Percentiles rank a stretch among this genome's conserved stretches.
phyloP scores from a whole-genome alignment of 2,888 invertebrate species.

The Zonitis immaculata region DNA sequence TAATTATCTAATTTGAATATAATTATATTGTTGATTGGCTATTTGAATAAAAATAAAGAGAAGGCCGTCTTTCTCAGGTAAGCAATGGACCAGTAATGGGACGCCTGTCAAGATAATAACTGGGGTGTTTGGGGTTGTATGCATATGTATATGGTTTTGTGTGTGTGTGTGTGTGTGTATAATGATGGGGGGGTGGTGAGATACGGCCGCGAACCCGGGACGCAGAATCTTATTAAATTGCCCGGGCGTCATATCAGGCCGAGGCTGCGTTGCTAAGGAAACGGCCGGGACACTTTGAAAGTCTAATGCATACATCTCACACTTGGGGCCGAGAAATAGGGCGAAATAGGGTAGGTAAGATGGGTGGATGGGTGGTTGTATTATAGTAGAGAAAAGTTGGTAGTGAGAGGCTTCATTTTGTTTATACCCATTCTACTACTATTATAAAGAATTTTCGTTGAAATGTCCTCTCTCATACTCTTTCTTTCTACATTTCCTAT shows the following conservation, averaged over 20 bases:
- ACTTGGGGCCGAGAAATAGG: slow-evolving; percentile 42
- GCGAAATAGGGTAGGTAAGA: no score
- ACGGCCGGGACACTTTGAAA: slow-evolving; percentile 59
- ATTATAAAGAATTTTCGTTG: slow-evolving; percentile 36
- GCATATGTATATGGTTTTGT: no score
- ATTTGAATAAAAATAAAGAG: no score
- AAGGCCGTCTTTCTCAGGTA: slow-evolving; percentile 23
- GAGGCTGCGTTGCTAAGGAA: slow-evolving; percentile 64
- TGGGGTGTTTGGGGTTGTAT: no score
- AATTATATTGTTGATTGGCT: no score
- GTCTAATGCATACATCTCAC: slow-evolving; percentile 52
- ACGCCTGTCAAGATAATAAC: slow-evolving; percentile 39
- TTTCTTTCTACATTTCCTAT: slow-evolving; percentile 3
- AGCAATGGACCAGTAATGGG: slow-evolving; percentile 31
- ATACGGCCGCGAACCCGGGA: slow-evolving; percentile 43
- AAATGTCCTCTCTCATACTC: slow-evolving; percentile 28
- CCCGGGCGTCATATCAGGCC: slow-evolving; percentile 62
- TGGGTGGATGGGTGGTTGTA: slow-evolving; percentile 37
- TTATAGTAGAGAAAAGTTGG: slow-evolving; percentile 31
- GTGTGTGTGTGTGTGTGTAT: no score
- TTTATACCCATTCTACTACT: slow-evolving; percentile 46
- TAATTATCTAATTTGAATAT: no score
- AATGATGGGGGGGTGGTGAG: slow-evolving; percentile 28
- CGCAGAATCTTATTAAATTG: slow-evolving; percentile 53
- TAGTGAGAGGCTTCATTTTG: slow-evolving; percentile 47